These are phyloP conservation scores for Dromius quadrimaculatus DNA, from an alignment of 2,888 invertebrate species.

Conservation along the genomic window DNA sequence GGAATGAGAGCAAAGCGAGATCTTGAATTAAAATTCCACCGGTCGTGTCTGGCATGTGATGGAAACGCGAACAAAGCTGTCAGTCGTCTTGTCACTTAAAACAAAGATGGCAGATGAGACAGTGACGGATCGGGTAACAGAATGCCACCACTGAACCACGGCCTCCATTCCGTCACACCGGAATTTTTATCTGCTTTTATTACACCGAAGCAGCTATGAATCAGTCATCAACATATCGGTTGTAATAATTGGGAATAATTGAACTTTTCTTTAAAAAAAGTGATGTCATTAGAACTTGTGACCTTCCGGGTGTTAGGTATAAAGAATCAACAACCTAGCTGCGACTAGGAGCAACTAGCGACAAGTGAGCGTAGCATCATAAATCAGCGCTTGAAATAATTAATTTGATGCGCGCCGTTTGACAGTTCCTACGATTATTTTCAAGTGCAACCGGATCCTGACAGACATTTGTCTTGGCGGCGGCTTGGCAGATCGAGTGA, in stretches of 20 bases:
- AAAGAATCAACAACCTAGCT: too few relatives aligned
- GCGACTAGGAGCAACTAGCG: too few relatives aligned
- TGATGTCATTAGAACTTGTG: too few relatives aligned
- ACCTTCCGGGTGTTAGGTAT: too few relatives aligned
- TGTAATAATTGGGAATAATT: too few relatives aligned
- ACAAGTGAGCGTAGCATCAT: too few relatives aligned
- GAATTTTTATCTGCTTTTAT: slow-evolving; percentile 32
- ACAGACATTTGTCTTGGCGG: neutral
- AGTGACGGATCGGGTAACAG: slow-evolving; percentile 60
- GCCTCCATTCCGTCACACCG: neutral
- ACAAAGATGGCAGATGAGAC: slow-evolving; percentile 56
- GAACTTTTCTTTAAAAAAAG: too few relatives aligned
- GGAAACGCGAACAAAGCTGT: slow-evolving; percentile 63
- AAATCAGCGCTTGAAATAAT: neutral
- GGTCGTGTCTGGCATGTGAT: slow-evolving; percentile 58
- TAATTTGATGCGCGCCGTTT: neutral
- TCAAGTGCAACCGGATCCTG: neutral
- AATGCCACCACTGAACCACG: slow-evolving; percentile 19
- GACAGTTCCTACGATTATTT: neutral
- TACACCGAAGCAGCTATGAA: too few relatives aligned
- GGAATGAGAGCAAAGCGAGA: neutral
- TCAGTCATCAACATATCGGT: too few relatives aligned
- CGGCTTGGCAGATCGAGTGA: slow-evolving; percentile 8
- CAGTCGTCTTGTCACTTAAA: slow-evolving; percentile 56
- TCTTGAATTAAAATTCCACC: slow-evolving; percentile 65